Evolutionary conservation across 2,113 vertebrate species (phyloP).

Genomic region (Calypte anna): DNA sequence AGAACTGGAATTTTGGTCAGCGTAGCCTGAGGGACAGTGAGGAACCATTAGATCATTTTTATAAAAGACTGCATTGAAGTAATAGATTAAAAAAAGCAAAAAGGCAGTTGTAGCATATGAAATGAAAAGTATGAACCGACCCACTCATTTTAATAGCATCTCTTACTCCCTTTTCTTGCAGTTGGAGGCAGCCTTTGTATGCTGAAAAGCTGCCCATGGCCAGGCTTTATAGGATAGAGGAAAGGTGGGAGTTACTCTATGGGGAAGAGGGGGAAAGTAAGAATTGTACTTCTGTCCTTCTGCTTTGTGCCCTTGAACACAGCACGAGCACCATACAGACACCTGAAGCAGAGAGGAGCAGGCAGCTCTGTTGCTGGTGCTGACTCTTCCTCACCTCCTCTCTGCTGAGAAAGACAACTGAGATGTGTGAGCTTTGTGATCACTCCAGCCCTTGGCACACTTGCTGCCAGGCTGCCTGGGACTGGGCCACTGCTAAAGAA

Average conservation of each 20-base stretch:
- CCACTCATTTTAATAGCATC: neutral
- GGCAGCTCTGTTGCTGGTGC: neutral
- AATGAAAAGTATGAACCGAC: neutral
- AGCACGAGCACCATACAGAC: rapidly evolving
- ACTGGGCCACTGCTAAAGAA: rapidly evolving
- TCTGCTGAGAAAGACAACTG: neutral
- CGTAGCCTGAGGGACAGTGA: neutral
- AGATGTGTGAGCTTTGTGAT: rapidly evolving
- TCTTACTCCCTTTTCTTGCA: neutral
- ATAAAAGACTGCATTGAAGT: neutral
- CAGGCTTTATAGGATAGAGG: neutral
- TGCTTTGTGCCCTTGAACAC: neutral
- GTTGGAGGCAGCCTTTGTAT: neutral
- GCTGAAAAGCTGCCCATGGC: neutral
- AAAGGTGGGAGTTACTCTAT: neutral
- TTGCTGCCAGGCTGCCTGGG: neutral
- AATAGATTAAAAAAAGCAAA: constrained; percentile 3
- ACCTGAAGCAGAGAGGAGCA: rapidly evolving
- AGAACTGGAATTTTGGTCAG: neutral
- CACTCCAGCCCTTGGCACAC: neutral
- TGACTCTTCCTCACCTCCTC: neutral
- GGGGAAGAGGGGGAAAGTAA: neutral
- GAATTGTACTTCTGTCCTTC: too few species aligned
- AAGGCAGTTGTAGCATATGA: neutral
- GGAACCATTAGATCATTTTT: neutral